Conservation (phyloP, 2,113 vertebrate species). For the Emberiza fucata region DNA sequence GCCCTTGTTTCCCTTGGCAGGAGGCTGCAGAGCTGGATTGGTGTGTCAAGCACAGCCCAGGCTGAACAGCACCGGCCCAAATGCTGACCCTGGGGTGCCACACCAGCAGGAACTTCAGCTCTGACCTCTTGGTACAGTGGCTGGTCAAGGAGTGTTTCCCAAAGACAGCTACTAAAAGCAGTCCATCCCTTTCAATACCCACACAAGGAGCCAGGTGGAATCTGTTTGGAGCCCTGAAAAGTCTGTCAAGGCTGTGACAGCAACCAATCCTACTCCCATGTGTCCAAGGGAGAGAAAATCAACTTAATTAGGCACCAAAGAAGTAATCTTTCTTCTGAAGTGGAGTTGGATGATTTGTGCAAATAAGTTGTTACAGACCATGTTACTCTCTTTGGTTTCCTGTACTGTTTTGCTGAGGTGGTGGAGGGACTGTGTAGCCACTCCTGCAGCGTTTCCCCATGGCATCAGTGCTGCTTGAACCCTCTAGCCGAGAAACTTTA, state of each 20-base stretch:
- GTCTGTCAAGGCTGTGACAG: background rate
- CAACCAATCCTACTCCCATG: fast-evolving
- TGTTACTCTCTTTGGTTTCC: background rate
- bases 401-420: background rate
- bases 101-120: background rate
- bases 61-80: fast-evolving
- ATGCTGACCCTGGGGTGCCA: background rate
- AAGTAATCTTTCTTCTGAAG: background rate
- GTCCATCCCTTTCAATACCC: background rate
- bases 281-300: background rate
- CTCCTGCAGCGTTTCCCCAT: fast-evolving
- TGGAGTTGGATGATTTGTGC: background rate
- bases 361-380: background rate
- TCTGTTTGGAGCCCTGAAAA: background rate
- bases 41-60: fast-evolving
- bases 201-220: background rate
- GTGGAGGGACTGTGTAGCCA: background rate
- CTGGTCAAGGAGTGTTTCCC: background rate
- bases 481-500: background rate
- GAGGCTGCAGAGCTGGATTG: background rate
- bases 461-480: background rate
- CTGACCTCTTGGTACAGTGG: background rate
- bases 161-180: background rate
- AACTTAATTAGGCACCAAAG: background rate
- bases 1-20: background rate